Evolutionary conservation across 2,797 vertebrate genomes (phyloP), one percentile per base, ranked within the genome.

Genomic region (Gila robusta): DNA sequence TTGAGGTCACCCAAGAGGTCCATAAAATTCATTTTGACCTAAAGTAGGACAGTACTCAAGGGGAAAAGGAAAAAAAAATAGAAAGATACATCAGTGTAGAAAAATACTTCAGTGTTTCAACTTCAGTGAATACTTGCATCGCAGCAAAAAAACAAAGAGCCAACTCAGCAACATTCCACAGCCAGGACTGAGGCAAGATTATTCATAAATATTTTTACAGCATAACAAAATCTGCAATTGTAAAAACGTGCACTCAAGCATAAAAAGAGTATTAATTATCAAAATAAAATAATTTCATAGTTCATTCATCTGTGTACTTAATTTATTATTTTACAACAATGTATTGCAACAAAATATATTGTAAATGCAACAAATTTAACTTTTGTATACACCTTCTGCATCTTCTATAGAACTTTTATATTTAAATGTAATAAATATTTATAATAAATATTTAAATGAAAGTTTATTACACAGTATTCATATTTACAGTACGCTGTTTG

Each of bases 151-250:
- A 16, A 62, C 37, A 52, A 70, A 92, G 88, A 90, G 87, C 86
- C 39, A 77, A 91, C 88, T 95, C 93, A 94, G 93, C 94, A 95
- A 73, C 91, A 88, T 87, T 47, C 12, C 77, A n/a, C 64, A 84
- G 89, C 91, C 90, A 28, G 89, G 89, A 71, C 91, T 86, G 87
- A 91, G 86, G 79, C 87, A 87, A 87, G 87, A 93, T 92, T 91
- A 91, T 89, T 88, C 87, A 81, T 88, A 92, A 89, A 90, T 91
- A 91, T 92, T 94, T 93, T 91, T 74, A 88, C 84, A 41, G 62
- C 82, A 90, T 54, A 91, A 91, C 88, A 91, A 91, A 85, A 87
- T 5, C 52, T 86, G 85, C 82, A 19, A 56, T 49, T 74, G 71
- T 26, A 39, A 74, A 74, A 74, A 49, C 2, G 26, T 64, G 69